A percentile compares a stretch with the other conserved stretches of the same genome.
phyloP scores from a whole-genome alignment of 2,888 invertebrate species.

The Aelia acuminata region DNA sequence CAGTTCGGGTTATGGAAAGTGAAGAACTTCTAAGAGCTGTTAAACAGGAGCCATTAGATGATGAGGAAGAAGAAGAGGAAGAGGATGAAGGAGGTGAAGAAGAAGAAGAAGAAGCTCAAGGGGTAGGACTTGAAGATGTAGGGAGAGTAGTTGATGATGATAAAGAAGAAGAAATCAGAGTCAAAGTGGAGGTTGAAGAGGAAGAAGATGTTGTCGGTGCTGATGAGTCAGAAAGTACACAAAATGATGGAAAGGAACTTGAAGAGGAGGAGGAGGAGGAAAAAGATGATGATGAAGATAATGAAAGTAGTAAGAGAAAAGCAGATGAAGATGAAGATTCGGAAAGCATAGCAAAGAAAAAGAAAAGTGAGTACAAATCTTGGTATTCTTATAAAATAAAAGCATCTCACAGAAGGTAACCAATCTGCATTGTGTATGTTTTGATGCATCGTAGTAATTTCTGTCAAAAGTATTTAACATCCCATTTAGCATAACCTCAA shows the following conservation, averaged over 20 bases:
- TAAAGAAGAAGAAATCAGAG: constrained; percentile 61
- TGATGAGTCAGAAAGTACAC: constrained; percentile 62
- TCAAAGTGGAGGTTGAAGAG: constrained; percentile 55
- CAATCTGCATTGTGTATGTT: too few species aligned
- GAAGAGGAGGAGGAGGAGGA: constrained; percentile 35
- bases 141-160: constrained; percentile 62
- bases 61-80: constrained; percentile 60
- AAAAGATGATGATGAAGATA: constrained; percentile 10
- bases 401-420: not conserved
- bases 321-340: constrained; percentile 51
- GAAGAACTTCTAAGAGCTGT: constrained; percentile 63
- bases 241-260: constrained; percentile 55
- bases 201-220: constrained; percentile 61
- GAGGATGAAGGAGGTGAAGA: constrained; percentile 65
- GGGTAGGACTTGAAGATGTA: constrained; percentile 62
- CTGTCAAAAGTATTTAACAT: too few species aligned
- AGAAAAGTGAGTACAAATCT: constrained; percentile 48
- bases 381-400: not conserved
- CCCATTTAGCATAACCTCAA: too few species aligned
- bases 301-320: constrained; percentile 53
- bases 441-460: too few species aligned
- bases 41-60: constrained; percentile 63
- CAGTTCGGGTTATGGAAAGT: constrained; percentile 62
- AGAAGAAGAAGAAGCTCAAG: constrained; percentile 50
- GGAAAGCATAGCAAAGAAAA: constrained; percentile 45